These are phyloP conservation scores for Coptotermes formosanus DNA, from an alignment of 1,140 invertebrate species.

Conservation along the genomic window DNA sequence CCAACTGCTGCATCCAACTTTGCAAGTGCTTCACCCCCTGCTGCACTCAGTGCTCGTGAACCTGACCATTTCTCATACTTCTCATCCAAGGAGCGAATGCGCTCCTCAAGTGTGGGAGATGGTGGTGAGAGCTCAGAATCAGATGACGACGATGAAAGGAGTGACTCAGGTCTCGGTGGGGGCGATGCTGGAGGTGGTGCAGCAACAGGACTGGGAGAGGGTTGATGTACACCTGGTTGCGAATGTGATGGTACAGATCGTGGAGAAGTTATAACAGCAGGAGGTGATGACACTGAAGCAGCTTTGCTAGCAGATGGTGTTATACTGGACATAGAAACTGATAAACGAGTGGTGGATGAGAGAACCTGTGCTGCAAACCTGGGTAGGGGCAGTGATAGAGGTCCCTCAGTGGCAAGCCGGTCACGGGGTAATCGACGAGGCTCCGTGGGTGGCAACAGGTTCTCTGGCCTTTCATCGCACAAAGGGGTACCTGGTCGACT, in stretches of 20 bases:
- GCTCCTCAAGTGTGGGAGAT: slow-evolving; percentile 64
- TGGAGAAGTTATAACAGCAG: slow-evolving; percentile 43
- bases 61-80: slow-evolving; percentile 90
- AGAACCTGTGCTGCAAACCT: slow-evolving; percentile 77
- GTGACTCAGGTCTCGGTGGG: slow-evolving; percentile 36
- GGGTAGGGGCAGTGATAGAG: slow-evolving; percentile 77
- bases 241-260: slow-evolving; percentile 41
- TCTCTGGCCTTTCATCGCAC: slow-evolving; percentile 79
- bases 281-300: slow-evolving; percentile 22
- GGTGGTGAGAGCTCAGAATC: slow-evolving; percentile 46
- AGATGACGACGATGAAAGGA: slow-evolving; percentile 43
- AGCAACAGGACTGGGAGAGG: neutral
- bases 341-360: slow-evolving; percentile 42
- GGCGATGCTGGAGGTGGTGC: slow-evolving; percentile 34
- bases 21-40: slow-evolving; percentile 57
- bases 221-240: slow-evolving; percentile 20
- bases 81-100: slow-evolving; percentile 85
- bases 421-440: slow-evolving; percentile 63
- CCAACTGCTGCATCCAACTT: slow-evolving; percentile 56
- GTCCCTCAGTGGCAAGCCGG: slow-evolving; percentile 59
- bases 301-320: slow-evolving; percentile 40
- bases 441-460: slow-evolving; percentile 63
- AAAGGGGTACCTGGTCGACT: slow-evolving; percentile 79
- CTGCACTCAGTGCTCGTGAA: slow-evolving; percentile 55
- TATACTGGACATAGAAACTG: slow-evolving; percentile 37